Conservation (phyloP, 2,113 vertebrate genomes). For the Scomber colias region DNA sequence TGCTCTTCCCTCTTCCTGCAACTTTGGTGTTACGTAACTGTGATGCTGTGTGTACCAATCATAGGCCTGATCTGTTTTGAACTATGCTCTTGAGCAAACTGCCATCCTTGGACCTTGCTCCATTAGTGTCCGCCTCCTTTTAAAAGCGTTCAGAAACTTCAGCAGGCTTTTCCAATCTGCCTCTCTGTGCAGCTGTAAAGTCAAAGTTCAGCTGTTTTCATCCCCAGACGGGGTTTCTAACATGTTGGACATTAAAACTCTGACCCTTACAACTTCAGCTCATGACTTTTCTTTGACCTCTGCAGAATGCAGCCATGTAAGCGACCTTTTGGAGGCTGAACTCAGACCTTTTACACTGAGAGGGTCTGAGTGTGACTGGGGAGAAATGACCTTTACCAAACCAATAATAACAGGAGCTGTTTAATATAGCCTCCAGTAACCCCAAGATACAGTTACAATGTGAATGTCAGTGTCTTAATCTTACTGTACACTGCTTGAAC, state of each 20-base stretch:
- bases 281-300: constrained; percentile 63
- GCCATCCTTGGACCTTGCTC: constrained; percentile 63
- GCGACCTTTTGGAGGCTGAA: constrained; percentile 80
- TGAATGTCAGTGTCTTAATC: constrained; percentile 74
- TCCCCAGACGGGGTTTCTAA: background rate
- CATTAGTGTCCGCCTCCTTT: constrained; percentile 18
- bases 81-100: background rate
- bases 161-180: background rate
- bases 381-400: constrained; percentile 78
- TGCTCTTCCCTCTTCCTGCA: constrained; percentile 35
- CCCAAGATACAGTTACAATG: constrained; percentile 77
- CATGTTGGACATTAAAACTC: constrained; percentile 41
- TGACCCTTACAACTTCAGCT: constrained; percentile 26
- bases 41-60: constrained; percentile 3
- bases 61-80: background rate
- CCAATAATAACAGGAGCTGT: constrained; percentile 59
- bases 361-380: constrained; percentile 6
- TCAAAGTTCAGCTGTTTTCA: constrained; percentile 32
- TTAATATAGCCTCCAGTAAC: constrained; percentile 81
- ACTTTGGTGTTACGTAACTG: constrained; percentile 54
- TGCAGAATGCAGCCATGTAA: constrained; percentile 70
- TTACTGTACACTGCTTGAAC: constrained; percentile 41
- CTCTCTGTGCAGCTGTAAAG: constrained; percentile 20
- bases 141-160: constrained; percentile 6
- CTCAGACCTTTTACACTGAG: constrained; percentile 80